Conservation (phyloP, 1,140 invertebrate genomes). For the Pseudoatta argentina region DNA sequence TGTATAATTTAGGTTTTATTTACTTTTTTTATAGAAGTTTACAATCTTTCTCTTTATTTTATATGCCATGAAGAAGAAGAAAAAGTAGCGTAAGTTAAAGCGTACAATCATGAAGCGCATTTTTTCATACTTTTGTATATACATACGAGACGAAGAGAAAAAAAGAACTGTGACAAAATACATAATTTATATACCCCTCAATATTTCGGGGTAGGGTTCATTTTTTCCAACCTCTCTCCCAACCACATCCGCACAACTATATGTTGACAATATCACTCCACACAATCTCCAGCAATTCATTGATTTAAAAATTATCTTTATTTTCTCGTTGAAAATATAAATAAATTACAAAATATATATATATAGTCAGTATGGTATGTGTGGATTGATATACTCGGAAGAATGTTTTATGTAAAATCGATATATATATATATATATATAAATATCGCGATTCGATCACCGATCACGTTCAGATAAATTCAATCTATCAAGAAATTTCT, state of each 20-base stretch:
- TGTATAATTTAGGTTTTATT: slow-evolving; percentile 57
- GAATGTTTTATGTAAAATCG: slow-evolving; percentile 77
- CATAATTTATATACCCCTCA: slow-evolving; percentile 85
- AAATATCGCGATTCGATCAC: slow-evolving; percentile 42
- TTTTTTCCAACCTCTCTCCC: not conserved
- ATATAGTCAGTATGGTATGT: slow-evolving; percentile 70
- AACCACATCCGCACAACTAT: not conserved
- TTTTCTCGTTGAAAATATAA: slow-evolving; percentile 85
- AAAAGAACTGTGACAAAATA: slow-evolving; percentile 81
- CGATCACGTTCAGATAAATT: slow-evolving; percentile 30
- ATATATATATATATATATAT: slow-evolving; percentile 33
- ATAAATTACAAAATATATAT: slow-evolving; percentile 86
- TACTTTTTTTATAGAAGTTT: slow-evolving; percentile 63
- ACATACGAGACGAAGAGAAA: slow-evolving; percentile 80
- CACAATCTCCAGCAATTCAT: slow-evolving; percentile 48
- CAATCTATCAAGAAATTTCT: not conserved
- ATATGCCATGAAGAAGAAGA: slow-evolving; percentile 70
- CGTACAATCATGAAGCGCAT: slow-evolving; percentile 66
- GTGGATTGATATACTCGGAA: slow-evolving; percentile 79
- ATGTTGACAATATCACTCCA: not conserved
- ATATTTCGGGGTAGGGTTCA: not conserved
- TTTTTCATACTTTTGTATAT: slow-evolving; percentile 85
- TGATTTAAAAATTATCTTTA: slow-evolving; percentile 84
- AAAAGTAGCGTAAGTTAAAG: slow-evolving; percentile 60
- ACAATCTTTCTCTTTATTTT: slow-evolving; percentile 71